Conservation (phyloP, 2,888 invertebrate species). For the Osmoderma eremita region DNA sequence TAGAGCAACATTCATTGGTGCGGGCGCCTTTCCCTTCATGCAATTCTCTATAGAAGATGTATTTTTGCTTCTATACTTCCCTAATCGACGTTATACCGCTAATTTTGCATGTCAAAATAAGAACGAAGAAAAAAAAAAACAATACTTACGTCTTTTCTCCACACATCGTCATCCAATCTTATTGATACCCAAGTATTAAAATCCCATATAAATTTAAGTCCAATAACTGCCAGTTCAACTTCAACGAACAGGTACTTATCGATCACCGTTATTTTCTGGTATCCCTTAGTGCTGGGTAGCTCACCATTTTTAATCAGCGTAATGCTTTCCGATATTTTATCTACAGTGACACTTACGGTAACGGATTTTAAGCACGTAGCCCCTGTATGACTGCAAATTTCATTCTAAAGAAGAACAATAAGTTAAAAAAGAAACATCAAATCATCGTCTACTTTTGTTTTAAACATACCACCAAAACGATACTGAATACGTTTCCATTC, state of each 20-base stretch:
- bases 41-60: too few species aligned
- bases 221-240: constrained; percentile 4
- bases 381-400: background rate
- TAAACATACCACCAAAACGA: background rate
- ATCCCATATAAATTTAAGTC: constrained; percentile 12
- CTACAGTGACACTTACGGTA: background rate
- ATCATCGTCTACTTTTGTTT: background rate
- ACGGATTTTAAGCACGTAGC: constrained; percentile 19
- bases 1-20: too few species aligned
- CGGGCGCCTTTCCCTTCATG: too few species aligned
- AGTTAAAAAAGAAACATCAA: background rate
- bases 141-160: background rate
- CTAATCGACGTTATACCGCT: background rate
- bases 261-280: background rate
- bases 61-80: too few species aligned
- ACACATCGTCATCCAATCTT: background rate
- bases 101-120: background rate
- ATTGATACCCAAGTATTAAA: constrained; percentile 13
- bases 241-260: background rate
- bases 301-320: background rate
- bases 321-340: background rate
- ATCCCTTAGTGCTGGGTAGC: background rate
- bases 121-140: background rate
- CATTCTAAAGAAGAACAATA: background rate
- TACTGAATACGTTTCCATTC: background rate